Conservation (phyloP, 1,140 invertebrate species). For the Meloidogyne chitwoodi region DNA sequence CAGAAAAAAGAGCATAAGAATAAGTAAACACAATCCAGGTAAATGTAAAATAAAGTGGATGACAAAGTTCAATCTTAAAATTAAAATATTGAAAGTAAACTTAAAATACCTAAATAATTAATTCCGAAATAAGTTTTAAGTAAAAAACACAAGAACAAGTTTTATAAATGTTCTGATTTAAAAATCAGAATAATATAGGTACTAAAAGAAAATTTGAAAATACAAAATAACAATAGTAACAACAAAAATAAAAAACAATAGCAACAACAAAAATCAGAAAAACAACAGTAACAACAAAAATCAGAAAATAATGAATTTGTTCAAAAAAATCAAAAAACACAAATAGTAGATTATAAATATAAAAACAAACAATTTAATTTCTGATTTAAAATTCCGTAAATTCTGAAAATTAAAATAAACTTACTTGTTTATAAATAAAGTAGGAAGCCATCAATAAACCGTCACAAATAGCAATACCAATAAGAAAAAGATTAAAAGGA, state of each 20-base stretch:
- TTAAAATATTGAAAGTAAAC: not conserved
- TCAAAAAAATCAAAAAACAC: too few species aligned
- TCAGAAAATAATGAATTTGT: too few species aligned
- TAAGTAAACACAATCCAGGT: constrained; percentile 57
- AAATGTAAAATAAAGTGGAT: constrained; percentile 54
- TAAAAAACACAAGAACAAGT: not conserved
- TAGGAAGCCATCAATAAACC: constrained; percentile 56
- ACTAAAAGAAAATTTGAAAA: too few species aligned
- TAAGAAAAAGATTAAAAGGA: constrained; percentile 57
- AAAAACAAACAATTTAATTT: not conserved
- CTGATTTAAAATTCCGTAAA: not conserved
- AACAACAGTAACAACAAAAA: too few species aligned
- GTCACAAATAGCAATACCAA: constrained; percentile 58
- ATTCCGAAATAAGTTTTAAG: not conserved
- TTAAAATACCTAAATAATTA: not conserved
- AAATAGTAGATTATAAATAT: too few species aligned
- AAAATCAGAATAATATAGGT: too few species aligned
- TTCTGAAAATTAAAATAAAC: not conserved
- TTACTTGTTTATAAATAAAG: constrained; percentile 53
- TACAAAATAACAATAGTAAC: too few species aligned
- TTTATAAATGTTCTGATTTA: not conserved
- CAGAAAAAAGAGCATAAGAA: constrained; percentile 50
- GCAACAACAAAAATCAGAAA: too few species aligned
- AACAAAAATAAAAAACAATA: too few species aligned
- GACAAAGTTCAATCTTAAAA: constrained; percentile 48